Base-by-base conservation (phyloP, 2,113 vertebrate species). In the Castor canadensis region DNA sequence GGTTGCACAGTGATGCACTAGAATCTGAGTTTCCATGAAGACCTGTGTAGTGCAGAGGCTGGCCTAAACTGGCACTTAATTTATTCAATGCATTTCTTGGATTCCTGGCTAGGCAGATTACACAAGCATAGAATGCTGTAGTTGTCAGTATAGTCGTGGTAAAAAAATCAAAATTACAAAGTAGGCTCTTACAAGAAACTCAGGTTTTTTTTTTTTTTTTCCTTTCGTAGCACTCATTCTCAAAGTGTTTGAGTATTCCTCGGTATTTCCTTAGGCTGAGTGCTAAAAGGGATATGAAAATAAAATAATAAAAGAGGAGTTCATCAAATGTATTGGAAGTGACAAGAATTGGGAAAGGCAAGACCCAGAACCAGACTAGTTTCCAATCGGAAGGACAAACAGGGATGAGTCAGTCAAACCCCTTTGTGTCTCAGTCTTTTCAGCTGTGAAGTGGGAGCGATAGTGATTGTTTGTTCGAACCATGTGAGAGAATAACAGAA, bases 1-100 rank as follows among this genome's bases (percentile, higher is more conserved):
- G 0, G 20, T 1, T 0, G 43, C 30, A 89, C 1, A 0, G 58
- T 1, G 5, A 19, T 0, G 6, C 26, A 8, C 77, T 35, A 28
- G 56, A 54, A 69, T 1, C 4, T 28, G 35, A 38, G 47, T 35
- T 76, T 45, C 58, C 30, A n/a, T 32, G 28, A 58, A 15, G 45
- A 22, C 11, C 3, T 58, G 38, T 24, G 24, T 24, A 67, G 2
- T 13, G 56, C 45, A 38, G 15, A 28, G 32, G 11, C 38, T 62
- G 35, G 28, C 72, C 81, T 1, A 22, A 58, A 47, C 0, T 88
- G 40, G 26, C 54, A 84, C n/a, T 85, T 72, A n/a, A 24, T 73
- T 58, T 45, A 13, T 16, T 35, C 28, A 60, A 30, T 12, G 35
- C 16, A 76, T 64, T 66, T 47, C 47, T 8, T 69, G 35, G 56